Evolutionary conservation across 2,888 invertebrate species (phyloP), one percentile per base, ranked within the genome.

Genomic region (Drosophila peninsularis): DNA sequence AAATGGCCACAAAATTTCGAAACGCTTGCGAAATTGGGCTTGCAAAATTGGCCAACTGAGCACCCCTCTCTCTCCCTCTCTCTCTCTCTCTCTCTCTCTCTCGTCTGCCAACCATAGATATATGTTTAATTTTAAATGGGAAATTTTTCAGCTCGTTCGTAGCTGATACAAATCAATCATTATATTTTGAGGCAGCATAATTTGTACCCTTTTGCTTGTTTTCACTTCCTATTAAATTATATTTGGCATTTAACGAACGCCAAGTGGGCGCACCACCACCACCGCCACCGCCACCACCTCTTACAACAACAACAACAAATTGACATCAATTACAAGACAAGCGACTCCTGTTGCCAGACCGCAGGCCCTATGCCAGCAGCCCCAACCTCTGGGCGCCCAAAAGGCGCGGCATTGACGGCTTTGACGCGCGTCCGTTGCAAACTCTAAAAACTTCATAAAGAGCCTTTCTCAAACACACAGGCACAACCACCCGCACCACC

Each of bases 181-280:
- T 87, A 85, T 81, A 66, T 50, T 71, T 73, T 42, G 84, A 62
- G 80, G 71, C 85, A 76, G 62, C 76, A 82, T 83, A 82, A 88
- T 88, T 85, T 74, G 80, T 85, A 83, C 87, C 86, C 88, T 86
- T 88, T 88, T 82, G 86, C 83, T 83, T 88, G 88, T 83, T 83
- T 83, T 83, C 84, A 85, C 89, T 85, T 85, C 85, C 85, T 85
- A 84, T 80, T 85, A 87, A 85, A 85, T 89, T 89, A 85, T 89
- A 82, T 85, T 85, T 85, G 85, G 89, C 85, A 85, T 85, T 85
- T 85, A 87, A 80, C 82, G 89, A 78, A 50, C 65, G 57, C 64
- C 60, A 67, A 71, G 77, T 83, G 83, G 83, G 83, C 69, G 83
- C 88, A 66, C 47, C 88, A 49, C 34, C 61, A 41, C 1, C 56